Percentiles rank a stretch among this genome's conserved stretches.
phyloP scores from a whole-genome alignment of 53 echinoderm and acorn worm genomes.

The Astropecten irregularis region DNA sequence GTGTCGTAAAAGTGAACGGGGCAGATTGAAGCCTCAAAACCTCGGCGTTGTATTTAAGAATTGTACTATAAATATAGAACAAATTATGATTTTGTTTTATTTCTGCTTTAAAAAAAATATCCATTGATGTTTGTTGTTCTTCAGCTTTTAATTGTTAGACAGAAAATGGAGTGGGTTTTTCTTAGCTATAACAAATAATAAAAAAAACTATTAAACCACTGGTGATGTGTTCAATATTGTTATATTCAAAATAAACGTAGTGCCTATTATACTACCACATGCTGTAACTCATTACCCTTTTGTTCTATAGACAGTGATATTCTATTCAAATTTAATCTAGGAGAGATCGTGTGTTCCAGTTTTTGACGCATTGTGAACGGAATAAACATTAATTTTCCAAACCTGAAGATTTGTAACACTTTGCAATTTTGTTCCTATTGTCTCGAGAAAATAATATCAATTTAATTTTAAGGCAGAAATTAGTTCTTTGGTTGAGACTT shows the following conservation, averaged over 20 bases:
- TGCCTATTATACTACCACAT: constrained; percentile 34
- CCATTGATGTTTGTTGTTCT: constrained; percentile 47
- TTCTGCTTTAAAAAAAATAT: constrained; percentile 51
- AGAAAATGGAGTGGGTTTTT: constrained; percentile 60
- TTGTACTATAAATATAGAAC: constrained; percentile 49
- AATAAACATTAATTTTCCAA: constrained; percentile 59
- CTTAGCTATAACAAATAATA: constrained; percentile 46
- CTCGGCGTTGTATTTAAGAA: constrained; percentile 9
- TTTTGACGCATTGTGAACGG: constrained; percentile 60
- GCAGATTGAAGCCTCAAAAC: not conserved
- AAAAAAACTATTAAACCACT: constrained; percentile 54
- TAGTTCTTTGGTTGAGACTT: no score
- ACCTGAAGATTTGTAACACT: constrained; percentile 11
- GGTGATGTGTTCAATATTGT: constrained; percentile 55
- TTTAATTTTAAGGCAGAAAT: no score
- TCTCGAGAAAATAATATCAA: no score
- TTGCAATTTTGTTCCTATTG: no score
- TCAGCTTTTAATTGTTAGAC: constrained; percentile 54
- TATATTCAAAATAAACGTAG: constrained; percentile 57
- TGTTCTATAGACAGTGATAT: constrained; percentile 53
- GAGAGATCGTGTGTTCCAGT: constrained; percentile 60
- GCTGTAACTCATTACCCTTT: constrained; percentile 45
- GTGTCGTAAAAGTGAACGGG: not conserved
- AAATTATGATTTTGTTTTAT: constrained; percentile 38
- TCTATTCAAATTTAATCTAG: constrained; percentile 45